Evolutionary conservation across 2,888 invertebrate species (phyloP), one percentile per base, ranked within the genome.

Genomic region (Aspidapion aeneum): DNA sequence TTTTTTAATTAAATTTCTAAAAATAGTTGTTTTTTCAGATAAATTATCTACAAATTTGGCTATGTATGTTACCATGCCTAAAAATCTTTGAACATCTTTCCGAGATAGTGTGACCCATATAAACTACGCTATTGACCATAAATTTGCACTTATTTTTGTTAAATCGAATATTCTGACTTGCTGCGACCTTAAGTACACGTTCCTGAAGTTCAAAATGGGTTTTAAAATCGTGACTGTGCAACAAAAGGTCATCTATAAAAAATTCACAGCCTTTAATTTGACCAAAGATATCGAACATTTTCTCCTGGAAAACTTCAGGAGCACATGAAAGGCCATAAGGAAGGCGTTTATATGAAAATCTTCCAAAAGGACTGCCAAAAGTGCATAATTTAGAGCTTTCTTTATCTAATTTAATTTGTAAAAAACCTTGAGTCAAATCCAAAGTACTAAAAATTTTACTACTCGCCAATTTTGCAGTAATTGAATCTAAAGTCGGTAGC

Each of bases 231-330:
- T 60, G 63, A 9, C 63, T 63, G 16, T 20, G 57, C 18, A 66
- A 48, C 18, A 68, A 62, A 35, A 69, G 61, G 61, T 69, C 68
- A 63, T 69, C 70, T 18, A 68, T 63, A 62, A 61, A 63, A 12
- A 67, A 52, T 18, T 58, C 63, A 35, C 64, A 62, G 9, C 67
- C 66, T 48, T 64, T 60, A 54, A 68, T 61, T 20, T 64, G 55
- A 7, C 61, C 65, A 61, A 68, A 67, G 21, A 67, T 66, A 57
- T 67, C 62, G 18, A 21, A 54, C 17, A 58, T 61, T 22, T 52
- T 58, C n/a, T n/a, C n/a, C n/a, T n/a, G n/a, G n/a, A n/a, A n/a
- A n/a, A n/a, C n/a, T n/a, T n/a, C n/a, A n/a, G n/a, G n/a, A n/a
- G n/a, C n/a, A n/a, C n/a, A n/a, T n/a, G n/a, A n/a, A n/a, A n/a